Conservation (phyloP, 2,113 vertebrate genomes). For the Neodontobutis hainanensis region DNA sequence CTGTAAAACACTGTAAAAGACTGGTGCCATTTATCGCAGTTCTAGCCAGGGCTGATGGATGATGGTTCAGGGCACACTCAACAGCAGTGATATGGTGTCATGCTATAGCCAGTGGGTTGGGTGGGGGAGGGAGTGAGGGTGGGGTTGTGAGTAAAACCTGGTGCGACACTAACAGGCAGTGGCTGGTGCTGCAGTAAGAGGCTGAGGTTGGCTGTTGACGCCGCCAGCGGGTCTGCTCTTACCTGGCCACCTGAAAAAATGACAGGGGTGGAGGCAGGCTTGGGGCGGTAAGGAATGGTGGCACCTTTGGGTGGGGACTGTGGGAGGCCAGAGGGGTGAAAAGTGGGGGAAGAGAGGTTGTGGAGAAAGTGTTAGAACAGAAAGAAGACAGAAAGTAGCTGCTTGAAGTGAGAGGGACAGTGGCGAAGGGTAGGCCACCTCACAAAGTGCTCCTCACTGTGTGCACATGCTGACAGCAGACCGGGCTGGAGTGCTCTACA, state of each 20-base stretch:
- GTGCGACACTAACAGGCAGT: conserved; percentile 99
- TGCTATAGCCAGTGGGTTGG: conserved; percentile 49
- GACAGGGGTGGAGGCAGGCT: conserved; percentile 99
- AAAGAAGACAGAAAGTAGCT: conserved; percentile 45
- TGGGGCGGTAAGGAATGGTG: conserved; percentile 99
- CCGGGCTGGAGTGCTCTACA: conserved; percentile 55
- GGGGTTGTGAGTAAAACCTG: conserved; percentile 90
- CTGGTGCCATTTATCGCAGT: conserved; percentile 41
- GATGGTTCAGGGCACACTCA: conserved; percentile 34
- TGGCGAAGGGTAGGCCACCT: conserved; percentile 64
- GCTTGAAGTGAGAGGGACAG: conserved; percentile 67
- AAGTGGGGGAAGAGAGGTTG: conserved; percentile 38
- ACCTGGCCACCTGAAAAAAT: conserved; percentile 99
- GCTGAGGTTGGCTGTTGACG: conserved; percentile 99
- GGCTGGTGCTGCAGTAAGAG: conserved; percentile 99
- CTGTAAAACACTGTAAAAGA: not conserved
- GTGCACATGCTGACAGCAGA: conserved; percentile 65
- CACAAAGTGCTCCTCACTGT: conserved; percentile 71
- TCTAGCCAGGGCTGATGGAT: conserved; percentile 46
- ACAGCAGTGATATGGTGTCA: conserved; percentile 59
- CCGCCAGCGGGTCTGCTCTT: conserved; percentile 99
- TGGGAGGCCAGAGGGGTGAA: conserved; percentile 50
- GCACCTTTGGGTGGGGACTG: conserved; percentile 99
- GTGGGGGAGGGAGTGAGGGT: conserved; percentile 78
- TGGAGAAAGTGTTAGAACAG: conserved; percentile 69